phyloP scores from a whole-genome alignment of 2,888 invertebrate genomes.

The Apotomis capreana region DNA sequence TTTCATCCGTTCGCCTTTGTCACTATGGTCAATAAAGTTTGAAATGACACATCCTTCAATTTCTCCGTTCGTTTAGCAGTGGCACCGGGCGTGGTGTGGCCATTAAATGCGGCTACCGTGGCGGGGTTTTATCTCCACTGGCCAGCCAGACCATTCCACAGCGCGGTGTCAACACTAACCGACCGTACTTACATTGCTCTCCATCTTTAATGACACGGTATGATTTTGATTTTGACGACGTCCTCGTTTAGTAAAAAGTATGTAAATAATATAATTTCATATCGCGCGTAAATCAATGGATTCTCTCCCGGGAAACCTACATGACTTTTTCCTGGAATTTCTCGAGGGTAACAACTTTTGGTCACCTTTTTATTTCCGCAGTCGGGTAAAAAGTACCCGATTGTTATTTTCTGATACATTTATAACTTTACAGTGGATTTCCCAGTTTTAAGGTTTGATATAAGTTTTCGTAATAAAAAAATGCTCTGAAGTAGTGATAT shows the following conservation, averaged over 20 bases:
- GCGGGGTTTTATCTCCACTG: conserved; percentile 60
- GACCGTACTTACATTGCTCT: conserved; percentile 1
- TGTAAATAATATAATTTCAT: too few species aligned
- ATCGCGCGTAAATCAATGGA: too few species aligned
- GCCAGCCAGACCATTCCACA: conserved; percentile 51
- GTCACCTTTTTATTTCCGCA: too few species aligned
- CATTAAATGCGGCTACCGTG: conserved; percentile 38
- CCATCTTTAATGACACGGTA: neutral
- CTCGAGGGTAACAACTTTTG: too few species aligned
- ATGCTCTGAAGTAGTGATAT: too few species aligned
- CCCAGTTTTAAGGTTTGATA: too few species aligned
- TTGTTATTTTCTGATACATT: too few species aligned
- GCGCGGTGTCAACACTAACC: conserved; percentile 25
- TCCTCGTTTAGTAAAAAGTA: neutral
- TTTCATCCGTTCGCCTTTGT: neutral
- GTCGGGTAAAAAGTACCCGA: too few species aligned
- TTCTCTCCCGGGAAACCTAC: too few species aligned
- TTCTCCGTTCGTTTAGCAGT: conserved; percentile 19
- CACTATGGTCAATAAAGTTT: conserved; percentile 2
- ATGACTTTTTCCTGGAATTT: too few species aligned
- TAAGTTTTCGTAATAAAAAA: too few species aligned
- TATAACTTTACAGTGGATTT: too few species aligned
- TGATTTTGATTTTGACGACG: neutral
- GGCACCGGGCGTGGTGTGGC: conserved; percentile 15
- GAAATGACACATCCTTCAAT: conserved; percentile 1